Conservation (phyloP, 2,888 invertebrate species). For the Macropis europaea region DNA sequence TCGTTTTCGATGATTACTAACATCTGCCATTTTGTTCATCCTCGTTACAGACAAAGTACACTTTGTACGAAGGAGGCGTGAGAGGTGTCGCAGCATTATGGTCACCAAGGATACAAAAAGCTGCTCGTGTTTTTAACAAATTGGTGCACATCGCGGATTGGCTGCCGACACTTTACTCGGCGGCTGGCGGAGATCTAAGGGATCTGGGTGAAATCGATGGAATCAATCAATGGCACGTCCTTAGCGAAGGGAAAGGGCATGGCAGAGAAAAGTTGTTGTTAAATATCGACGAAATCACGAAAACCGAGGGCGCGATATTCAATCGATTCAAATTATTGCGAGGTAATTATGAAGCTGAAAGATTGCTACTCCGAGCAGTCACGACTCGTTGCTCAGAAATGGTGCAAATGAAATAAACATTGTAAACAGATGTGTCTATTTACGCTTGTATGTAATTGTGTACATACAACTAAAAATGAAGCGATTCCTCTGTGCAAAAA, state of each 20-base stretch:
- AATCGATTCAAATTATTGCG: slow-evolving; percentile 73
- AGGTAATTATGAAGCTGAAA: slow-evolving; percentile 56
- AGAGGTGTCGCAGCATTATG: slow-evolving; percentile 85
- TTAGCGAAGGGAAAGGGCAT: slow-evolving; percentile 76
- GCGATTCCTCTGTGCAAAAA: too few relatives aligned
- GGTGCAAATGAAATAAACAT: too few relatives aligned
- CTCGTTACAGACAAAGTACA: slow-evolving; percentile 83
- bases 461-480: too few relatives aligned
- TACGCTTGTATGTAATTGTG: too few relatives aligned
- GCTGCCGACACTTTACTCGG: slow-evolving; percentile 85
- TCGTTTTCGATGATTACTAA: too few relatives aligned
- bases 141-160: slow-evolving; percentile 87
- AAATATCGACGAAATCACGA: slow-evolving; percentile 80
- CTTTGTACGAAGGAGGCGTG: slow-evolving; percentile 87
- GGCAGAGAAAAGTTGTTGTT: slow-evolving; percentile 80
- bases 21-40: not conserved
- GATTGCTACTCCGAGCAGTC: too few relatives aligned
- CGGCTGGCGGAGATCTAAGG: slow-evolving; percentile 81
- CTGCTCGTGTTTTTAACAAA: slow-evolving; percentile 82
- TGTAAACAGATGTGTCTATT: too few relatives aligned
- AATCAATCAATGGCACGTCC: slow-evolving; percentile 80
- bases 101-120: slow-evolving; percentile 83
- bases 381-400: too few relatives aligned
- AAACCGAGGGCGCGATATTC: slow-evolving; percentile 75
- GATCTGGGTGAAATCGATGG: slow-evolving; percentile 80